Percentiles rank a stretch among this genome's conserved stretches.
Conservation (phyloP, 2,797 vertebrate genomes). For the Chaetodon trifasciatus region DNA sequence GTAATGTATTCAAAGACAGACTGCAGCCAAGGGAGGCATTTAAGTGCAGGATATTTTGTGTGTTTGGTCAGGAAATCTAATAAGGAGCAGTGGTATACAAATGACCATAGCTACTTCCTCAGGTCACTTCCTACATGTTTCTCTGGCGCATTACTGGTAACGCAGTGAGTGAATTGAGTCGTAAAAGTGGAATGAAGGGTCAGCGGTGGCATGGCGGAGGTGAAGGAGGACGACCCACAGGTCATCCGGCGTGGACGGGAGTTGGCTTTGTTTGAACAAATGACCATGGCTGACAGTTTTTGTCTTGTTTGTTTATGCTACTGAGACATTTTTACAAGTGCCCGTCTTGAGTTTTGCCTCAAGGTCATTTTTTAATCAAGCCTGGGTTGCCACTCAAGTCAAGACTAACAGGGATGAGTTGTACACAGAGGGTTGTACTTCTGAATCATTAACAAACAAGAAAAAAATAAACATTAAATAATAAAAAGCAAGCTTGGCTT, state of each 20-base stretch:
- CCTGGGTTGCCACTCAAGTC: slow-evolving; percentile 32
- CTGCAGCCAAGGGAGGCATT: slow-evolving; percentile 34
- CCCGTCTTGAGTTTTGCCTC: slow-evolving; percentile 51
- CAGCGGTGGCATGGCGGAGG: slow-evolving; percentile 55
- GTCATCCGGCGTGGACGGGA: slow-evolving; percentile 54
- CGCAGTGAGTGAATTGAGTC: slow-evolving; percentile 64
- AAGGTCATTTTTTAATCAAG: slow-evolving; percentile 52
- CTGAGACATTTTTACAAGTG: slow-evolving; percentile 49
- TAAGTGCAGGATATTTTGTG: slow-evolving; percentile 43
- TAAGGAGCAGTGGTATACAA: slow-evolving; percentile 48
- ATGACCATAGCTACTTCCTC: slow-evolving; percentile 47
- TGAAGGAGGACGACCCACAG: slow-evolving; percentile 69
- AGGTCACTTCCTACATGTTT: slow-evolving; percentile 52
- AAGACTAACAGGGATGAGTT: slow-evolving; percentile 23
- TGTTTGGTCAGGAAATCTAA: slow-evolving; percentile 55
- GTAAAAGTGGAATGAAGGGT: slow-evolving; percentile 78
- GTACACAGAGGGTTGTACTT: slow-evolving; percentile 24
- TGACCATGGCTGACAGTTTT: slow-evolving; percentile 42
- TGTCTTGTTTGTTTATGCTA: slow-evolving; percentile 61
- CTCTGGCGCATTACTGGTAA: slow-evolving; percentile 63
- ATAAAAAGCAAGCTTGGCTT: slow-evolving; percentile 39
- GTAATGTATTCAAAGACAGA: slow-evolving; percentile 59
- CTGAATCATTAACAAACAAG: slow-evolving; percentile 68
- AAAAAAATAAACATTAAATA: slow-evolving; percentile 22
- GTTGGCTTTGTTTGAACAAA: slow-evolving; percentile 65